Base-by-base conservation (phyloP, 2,797 vertebrate species). In the Rhynchonycteris naso region DNA sequence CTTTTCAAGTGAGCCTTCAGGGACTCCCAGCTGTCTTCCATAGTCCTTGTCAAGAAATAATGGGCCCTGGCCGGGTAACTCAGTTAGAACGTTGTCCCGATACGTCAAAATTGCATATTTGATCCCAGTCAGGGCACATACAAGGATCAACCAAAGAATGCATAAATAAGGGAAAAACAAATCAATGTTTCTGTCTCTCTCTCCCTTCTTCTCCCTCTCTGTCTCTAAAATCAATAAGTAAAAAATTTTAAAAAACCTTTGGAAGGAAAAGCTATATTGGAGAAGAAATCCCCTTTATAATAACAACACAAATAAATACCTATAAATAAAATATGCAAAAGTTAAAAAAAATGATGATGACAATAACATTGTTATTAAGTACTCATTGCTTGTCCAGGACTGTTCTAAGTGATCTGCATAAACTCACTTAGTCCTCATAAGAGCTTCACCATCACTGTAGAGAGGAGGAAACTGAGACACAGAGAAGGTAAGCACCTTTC, bases 301-400 rank as follows among this genome's bases (percentile, higher is more conserved):
- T 43, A 43, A 43, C 43, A 43, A 43, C 43, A 43, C 43, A 43
- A 43, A 43, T 43, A 43, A 43, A 43, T 43, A 43, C 43, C 43
- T 43, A 5, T 43, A 43, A 43, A 43, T 43, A 43, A 43, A 43
- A 43, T 43, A 43, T 43, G 43, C 43, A 43, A 43, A 43, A 43
- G 43, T 43, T 43, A 4, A 43, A 43, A 43, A 43, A 43, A 43
- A 43, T 43, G 43, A 43, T 43, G 38, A 22, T 10, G 7, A 68
- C 4, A 13, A 28, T 1, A 54, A 35, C 16, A 21, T 33, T 50
- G 63, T 21, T 28, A 30, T 10, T 11, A 28, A n/a, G 12, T 12
- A 1, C 12, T 75, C 14, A 0, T 78, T 21, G 19, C 8, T 2
- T 3, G 16, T 13, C 5, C 2, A 72, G 35, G 26, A 11, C 16